Conservation (phyloP, 2,888 invertebrate genomes). For the Bombylius discolor region DNA sequence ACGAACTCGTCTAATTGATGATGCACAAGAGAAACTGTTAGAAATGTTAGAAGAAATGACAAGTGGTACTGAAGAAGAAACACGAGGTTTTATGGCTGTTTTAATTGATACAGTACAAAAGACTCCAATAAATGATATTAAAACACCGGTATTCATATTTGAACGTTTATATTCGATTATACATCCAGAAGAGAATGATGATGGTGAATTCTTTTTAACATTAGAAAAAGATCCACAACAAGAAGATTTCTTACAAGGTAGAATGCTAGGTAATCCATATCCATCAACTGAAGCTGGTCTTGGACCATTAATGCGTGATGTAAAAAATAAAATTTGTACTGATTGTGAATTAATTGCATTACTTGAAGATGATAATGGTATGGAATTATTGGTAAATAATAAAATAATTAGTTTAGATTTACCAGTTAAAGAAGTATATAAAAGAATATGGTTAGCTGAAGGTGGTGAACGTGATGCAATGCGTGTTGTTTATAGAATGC, state of each 20-base stretch:
- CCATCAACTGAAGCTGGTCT: conserved; percentile 85
- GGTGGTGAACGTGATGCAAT: conserved; percentile 89
- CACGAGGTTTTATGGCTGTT: conserved; percentile 92
- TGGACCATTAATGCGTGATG: conserved; percentile 95
- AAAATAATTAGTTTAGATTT: conserved; percentile 96
- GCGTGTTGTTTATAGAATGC: conserved; percentile 95
- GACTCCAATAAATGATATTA: conserved; percentile 78
- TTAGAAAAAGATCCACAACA: conserved; percentile 98
- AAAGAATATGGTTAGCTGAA: conserved; percentile 74
- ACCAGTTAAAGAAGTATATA: conserved; percentile 83
- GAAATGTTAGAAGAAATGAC: conserved; percentile 93
- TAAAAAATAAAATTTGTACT: conserved; percentile 96
- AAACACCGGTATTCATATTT: conserved; percentile 95
- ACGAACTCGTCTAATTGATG: conserved; percentile 86
- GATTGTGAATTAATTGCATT: conserved; percentile 98
- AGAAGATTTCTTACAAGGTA: conserved; percentile 90
- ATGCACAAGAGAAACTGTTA: conserved; percentile 87
- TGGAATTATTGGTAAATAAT: conserved; percentile 94
- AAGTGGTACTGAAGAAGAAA: conserved; percentile 87
- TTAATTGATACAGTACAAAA: conserved; percentile 92
- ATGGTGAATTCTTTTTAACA: conserved; percentile 90
- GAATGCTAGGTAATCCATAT: conserved; percentile 98
- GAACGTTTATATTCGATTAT: conserved; percentile 94
- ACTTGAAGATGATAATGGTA: conserved; percentile 95
- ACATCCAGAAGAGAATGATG: conserved; percentile 93